Evolutionary conservation across 2,797 vertebrate species (phyloP).

Genomic region (Ciconia nigra): DNA sequence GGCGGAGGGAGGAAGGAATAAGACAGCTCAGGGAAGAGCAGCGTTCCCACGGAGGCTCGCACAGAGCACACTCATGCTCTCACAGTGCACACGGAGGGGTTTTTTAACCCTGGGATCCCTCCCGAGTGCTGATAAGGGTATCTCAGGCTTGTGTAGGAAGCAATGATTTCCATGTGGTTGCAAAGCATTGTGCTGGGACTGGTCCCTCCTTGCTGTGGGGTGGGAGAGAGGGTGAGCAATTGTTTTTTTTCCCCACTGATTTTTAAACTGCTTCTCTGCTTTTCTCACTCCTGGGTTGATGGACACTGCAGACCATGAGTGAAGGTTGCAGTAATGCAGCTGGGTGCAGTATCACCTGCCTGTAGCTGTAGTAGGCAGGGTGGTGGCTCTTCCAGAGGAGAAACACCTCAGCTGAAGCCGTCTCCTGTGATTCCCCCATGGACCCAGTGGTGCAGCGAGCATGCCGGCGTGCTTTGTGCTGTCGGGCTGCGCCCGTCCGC

Average conservation of each 20-base stretch:
- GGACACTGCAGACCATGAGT: not conserved
- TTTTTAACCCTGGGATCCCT: not conserved
- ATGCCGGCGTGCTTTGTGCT: not conserved
- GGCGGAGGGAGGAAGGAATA: not conserved
- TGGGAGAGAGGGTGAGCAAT: not conserved
- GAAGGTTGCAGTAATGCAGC: accelerated
- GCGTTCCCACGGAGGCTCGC: not conserved
- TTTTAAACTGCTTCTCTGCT: not conserved
- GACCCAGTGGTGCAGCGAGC: accelerated
- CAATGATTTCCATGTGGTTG: not conserved
- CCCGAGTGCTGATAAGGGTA: not conserved
- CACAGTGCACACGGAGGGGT: accelerated
- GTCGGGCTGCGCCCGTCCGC: accelerated
- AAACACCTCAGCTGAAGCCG: not conserved
- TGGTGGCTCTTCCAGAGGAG: not conserved
- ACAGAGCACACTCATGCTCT: not conserved
- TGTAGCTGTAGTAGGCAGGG: not conserved
- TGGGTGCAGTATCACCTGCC: not conserved
- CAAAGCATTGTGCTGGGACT: not conserved
- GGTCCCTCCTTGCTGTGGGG: not conserved
- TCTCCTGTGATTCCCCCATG: accelerated
- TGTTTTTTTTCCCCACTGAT: not conserved
- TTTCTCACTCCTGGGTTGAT: not conserved
- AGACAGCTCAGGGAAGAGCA: not conserved
- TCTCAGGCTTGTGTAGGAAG: not conserved